These are phyloP conservation scores for Cyclophora albipunctata DNA, from an alignment of 2,888 invertebrate species.

Conservation along the genomic window DNA sequence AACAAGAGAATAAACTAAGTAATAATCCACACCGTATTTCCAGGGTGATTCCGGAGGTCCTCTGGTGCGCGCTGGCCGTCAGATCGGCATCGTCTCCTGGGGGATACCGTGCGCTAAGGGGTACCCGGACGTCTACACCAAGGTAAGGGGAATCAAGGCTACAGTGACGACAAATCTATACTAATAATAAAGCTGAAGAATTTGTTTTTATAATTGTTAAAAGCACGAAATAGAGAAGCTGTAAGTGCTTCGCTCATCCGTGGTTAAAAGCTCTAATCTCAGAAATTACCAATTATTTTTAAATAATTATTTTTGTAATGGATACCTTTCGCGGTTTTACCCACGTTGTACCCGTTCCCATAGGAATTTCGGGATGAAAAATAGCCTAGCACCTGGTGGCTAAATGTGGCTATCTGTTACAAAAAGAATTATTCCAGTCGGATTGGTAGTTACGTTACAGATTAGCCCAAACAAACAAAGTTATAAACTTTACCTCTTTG, in stretches of 20 bases:
- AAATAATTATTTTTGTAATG: too few relatives aligned
- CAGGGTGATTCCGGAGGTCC: conserved; percentile 75
- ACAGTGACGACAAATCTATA: too few relatives aligned
- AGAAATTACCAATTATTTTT: too few relatives aligned
- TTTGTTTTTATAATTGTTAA: not conserved
- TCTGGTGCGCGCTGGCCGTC: conserved; percentile 61
- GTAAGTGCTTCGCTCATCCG: not conserved
- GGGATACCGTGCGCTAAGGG: conserved; percentile 71
- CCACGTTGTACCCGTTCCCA: too few relatives aligned
- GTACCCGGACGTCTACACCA: conserved; percentile 66
- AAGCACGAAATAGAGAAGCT: not conserved
- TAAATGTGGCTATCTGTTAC: not conserved
- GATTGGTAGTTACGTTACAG: not conserved
- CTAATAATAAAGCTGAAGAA: not conserved
- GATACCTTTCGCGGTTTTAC: too few relatives aligned
- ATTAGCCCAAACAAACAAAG: too few relatives aligned
- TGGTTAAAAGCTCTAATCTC: too few relatives aligned
- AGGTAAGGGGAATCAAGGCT: conserved; percentile 30
- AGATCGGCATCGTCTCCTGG: conserved; percentile 68
- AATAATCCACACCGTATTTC: conserved; percentile 4
- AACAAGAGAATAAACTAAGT: too few relatives aligned
- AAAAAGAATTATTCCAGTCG: not conserved
- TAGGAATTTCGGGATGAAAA: too few relatives aligned
- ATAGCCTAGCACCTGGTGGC: too few relatives aligned
- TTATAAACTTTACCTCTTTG: too few relatives aligned